Conservation (phyloP, 1,140 invertebrate genomes). For the Ceratosolen fusciceps region DNA sequence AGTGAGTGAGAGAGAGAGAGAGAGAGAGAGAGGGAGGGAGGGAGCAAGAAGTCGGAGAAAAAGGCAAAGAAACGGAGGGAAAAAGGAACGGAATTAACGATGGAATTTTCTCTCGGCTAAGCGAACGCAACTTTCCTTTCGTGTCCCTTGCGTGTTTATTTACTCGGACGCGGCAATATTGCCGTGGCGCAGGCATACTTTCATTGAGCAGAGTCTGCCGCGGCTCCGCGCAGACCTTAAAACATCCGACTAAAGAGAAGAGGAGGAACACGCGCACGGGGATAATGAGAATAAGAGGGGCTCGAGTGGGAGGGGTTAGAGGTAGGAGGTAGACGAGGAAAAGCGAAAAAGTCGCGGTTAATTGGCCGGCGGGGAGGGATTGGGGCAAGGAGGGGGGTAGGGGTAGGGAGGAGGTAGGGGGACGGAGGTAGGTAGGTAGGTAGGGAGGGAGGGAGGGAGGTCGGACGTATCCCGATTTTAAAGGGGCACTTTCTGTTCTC, state of each 20-base stretch:
- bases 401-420: too few species aligned
- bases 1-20: too few species aligned
- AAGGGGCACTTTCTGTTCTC: neutral
- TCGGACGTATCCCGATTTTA: neutral
- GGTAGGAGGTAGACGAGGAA: too few species aligned
- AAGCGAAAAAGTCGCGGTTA: neutral
- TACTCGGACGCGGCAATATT: neutral
- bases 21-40: neutral
- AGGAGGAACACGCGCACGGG: too few species aligned
- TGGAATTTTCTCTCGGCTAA: slow-evolving; percentile 32
- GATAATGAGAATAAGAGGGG: too few species aligned
- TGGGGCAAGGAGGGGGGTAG: too few species aligned
- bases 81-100: slow-evolving; percentile 21
- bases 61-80: neutral
- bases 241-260: slow-evolving; percentile 1
- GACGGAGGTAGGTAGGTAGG: too few species aligned
- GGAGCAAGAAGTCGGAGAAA: neutral
- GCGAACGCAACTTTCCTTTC: slow-evolving; percentile 35
- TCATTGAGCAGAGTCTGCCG: neutral
- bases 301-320: neutral
- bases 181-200: neutral
- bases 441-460: too few species aligned
- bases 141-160: slow-evolving; percentile 22
- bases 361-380: neutral
- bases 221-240: neutral